Conservation (phyloP, 2,888 invertebrate genomes). For the Pyrochroa serraticornis region DNA sequence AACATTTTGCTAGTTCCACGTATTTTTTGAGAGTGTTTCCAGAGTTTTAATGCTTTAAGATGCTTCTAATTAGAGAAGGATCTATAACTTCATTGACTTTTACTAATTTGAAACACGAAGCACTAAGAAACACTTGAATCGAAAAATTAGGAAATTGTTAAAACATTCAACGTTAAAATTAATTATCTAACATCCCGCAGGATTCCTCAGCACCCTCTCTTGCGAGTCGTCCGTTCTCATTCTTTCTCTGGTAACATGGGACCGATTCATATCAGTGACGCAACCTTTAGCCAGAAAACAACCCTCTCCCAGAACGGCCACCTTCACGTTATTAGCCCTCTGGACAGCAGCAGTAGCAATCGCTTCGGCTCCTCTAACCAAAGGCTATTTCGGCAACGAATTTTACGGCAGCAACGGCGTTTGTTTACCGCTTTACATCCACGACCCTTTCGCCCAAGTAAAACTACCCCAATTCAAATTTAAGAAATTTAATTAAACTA, state of each 20-base stretch:
- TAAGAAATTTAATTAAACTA: background rate
- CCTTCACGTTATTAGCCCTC: constrained; percentile 58
- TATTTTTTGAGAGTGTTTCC: too few species aligned
- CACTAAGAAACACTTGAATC: too few species aligned
- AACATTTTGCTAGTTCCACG: too few species aligned
- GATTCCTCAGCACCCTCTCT: constrained; percentile 65
- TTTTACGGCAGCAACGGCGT: constrained; percentile 68
- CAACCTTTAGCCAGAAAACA: constrained; percentile 60
- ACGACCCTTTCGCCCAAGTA: constrained; percentile 62
- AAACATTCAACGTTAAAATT: too few species aligned
- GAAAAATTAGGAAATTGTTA: too few species aligned
- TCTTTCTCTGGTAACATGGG: constrained; percentile 66
- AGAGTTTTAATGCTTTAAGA: too few species aligned
- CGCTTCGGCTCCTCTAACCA: constrained; percentile 61
- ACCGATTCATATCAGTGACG: constrained; percentile 67
- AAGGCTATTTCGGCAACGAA: constrained; percentile 61
- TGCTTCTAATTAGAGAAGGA: too few species aligned
- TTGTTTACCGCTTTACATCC: constrained; percentile 65
- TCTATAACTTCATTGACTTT: too few species aligned
- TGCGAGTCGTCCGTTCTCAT: constrained; percentile 68
- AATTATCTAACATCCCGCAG: constrained; percentile 46
- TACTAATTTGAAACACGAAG: too few species aligned
- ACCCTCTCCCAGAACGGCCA: constrained; percentile 57
- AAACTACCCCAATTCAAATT: background rate
- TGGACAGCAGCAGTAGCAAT: constrained; percentile 61